A percentile compares a stretch with the other conserved stretches of the same genome.
Conservation (phyloP, 2,797 vertebrate species). For the Etheostoma perlongum region DNA sequence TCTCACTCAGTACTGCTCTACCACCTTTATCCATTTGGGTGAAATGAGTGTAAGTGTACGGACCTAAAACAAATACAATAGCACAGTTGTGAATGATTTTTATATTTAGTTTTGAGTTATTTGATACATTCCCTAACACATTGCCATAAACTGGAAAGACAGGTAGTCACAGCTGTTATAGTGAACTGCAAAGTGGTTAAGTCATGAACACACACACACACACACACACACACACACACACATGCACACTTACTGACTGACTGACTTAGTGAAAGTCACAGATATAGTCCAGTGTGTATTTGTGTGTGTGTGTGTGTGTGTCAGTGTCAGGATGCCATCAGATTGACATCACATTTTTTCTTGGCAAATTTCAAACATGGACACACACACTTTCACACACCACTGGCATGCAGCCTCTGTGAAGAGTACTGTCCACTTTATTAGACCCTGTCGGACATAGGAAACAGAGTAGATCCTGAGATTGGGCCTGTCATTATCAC, state of each 20-base stretch:
- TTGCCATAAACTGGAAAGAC: slow-evolving; percentile 22
- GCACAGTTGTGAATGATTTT: not conserved
- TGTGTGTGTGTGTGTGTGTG: slow-evolving; percentile 34
- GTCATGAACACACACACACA: slow-evolving; percentile 16
- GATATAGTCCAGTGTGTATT: slow-evolving; percentile 32
- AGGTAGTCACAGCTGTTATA: slow-evolving; percentile 35
- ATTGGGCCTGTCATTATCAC: slow-evolving; percentile 70
- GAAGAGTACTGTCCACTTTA: slow-evolving; percentile 48
- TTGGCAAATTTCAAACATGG: slow-evolving; percentile 60
- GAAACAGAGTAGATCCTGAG: slow-evolving; percentile 66
- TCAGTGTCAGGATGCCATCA: slow-evolving; percentile 67
- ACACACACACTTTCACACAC: slow-evolving; percentile 29
- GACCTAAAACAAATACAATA: not conserved
- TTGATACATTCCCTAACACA: slow-evolving; percentile 11
- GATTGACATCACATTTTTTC: slow-evolving; percentile 70
- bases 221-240: slow-evolving; percentile 4
- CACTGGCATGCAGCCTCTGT: slow-evolving; percentile 16
- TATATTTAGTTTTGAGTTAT: slow-evolving; percentile 1
- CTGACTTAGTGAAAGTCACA: slow-evolving; percentile 43
- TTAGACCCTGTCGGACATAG: slow-evolving; percentile 50
- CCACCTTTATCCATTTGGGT: not conserved
- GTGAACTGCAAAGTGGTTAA: slow-evolving; percentile 26
- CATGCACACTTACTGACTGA: slow-evolving; percentile 12
- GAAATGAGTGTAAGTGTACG: not conserved
- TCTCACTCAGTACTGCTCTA: slow-evolving; percentile 27